Base-by-base conservation (phyloP, 2,113 vertebrate species). In the Microcebus tavaratra region DNA sequence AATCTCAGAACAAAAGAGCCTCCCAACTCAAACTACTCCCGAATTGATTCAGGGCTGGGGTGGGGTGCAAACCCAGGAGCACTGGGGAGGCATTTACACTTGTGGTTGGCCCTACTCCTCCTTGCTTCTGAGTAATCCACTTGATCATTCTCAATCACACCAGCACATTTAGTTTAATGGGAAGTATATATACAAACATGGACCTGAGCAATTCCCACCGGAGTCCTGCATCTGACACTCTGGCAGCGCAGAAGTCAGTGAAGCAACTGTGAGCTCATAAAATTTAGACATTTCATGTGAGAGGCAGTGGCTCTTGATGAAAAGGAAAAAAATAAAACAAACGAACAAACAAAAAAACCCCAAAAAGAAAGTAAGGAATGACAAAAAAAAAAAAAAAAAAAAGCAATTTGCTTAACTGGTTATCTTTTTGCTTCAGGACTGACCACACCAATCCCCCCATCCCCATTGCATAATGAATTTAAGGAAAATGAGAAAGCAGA, bases 401-500 rank as follows among this genome's bases (percentile, higher is more conserved):
- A 14, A 42, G 25, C 7, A 92, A 48, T 34, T 88, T 76, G 48
- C 34, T 25, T 67, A 94, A 89, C 34, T 61, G 70, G 84, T 65
- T 97, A 92, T 97, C 94, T 84, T 84, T 94, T 91, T 65, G 65
- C 92, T 85, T 87, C 90, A 87, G 75, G 68, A 67, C 75, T 76
- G 34, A 36, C 55, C 88, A 73, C 65, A 84, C 39, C 59, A 88
- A 29, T 61, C 82, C 12, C 15, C 53, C 55, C 18, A 86, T 12
- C 17, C 48, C 31, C 72, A 67, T 14, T 48, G 36, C 42, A 88
- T 72, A 88, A 68, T 45, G 65, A 90, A 85, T 70, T 80, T 59
- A 95, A 92, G 50, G 70, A 70, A 97, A 95, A 90, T 96, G 94
- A 94, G 85, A 96, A 94, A 90, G 83, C 90, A 95, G 79, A 93